Evolutionary conservation across 2,888 invertebrate genomes (phyloP).

Genomic region (Agonopterix heracliana): DNA sequence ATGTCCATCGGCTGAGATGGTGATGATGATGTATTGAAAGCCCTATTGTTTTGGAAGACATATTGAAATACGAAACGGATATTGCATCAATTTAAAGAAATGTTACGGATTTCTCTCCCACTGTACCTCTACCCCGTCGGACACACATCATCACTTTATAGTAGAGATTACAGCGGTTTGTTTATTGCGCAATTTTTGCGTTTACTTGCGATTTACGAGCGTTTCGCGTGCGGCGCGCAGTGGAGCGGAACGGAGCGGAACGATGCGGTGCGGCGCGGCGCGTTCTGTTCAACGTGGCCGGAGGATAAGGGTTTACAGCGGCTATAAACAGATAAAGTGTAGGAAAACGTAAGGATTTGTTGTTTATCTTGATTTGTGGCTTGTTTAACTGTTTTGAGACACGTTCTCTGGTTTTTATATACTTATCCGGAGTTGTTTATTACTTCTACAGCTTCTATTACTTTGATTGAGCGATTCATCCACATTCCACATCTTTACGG

Average conservation of each 20-base stretch:
- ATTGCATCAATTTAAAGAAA: not conserved
- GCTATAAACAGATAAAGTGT: not conserved
- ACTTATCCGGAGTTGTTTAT: too few relatives aligned
- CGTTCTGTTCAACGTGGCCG: not conserved
- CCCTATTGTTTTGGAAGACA: too few relatives aligned
- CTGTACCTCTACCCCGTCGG: slow-evolving; percentile 2
- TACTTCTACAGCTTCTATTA: too few relatives aligned
- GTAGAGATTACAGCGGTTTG: slow-evolving; percentile 19
- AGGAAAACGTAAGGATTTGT: not conserved
- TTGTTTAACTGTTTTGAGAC: not conserved
- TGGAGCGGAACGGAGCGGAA: not conserved
- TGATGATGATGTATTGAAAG: too few relatives aligned
- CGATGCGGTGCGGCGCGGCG: not conserved
- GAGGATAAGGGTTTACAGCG: not conserved
- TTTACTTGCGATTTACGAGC: slow-evolving; percentile 27
- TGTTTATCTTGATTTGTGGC: not conserved
- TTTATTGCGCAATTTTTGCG: slow-evolving; percentile 24
- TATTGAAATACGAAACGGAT: too few relatives aligned
- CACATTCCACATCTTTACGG: too few relatives aligned
- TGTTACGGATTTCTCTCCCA: not conserved
- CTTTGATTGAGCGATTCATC: too few relatives aligned
- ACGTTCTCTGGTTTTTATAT: not conserved
- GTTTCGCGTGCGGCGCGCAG: slow-evolving; percentile 20
- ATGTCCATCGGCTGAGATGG: too few relatives aligned
- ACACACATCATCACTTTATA: slow-evolving; percentile 17